Conservation (phyloP, 2,888 invertebrate species). For the Melanostoma mellinum region DNA sequence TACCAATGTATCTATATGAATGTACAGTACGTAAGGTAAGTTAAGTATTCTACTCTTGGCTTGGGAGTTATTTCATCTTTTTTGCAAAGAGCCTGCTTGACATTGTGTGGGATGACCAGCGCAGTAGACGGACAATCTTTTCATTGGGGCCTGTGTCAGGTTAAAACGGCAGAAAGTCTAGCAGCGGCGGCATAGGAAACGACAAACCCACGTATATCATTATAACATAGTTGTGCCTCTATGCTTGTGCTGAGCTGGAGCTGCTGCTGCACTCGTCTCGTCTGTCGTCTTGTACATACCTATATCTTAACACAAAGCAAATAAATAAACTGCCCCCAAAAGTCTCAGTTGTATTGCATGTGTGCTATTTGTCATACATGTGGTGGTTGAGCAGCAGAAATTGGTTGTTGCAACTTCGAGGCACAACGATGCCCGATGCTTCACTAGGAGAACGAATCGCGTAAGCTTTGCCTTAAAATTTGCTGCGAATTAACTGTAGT, state of each 20-base stretch:
- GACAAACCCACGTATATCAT: slow-evolving; percentile 63
- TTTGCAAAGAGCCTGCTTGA: slow-evolving; percentile 39
- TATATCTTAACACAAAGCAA: slow-evolving; percentile 37
- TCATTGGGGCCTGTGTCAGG: slow-evolving; percentile 54
- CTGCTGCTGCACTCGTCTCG: slow-evolving; percentile 30
- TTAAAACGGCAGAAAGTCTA: slow-evolving; percentile 71
- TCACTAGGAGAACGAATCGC: slow-evolving; percentile 53
- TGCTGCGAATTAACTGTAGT: slow-evolving; percentile 41
- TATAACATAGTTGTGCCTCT: slow-evolving; percentile 50
- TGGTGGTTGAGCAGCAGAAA: slow-evolving; percentile 37
- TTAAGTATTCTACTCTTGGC: slow-evolving; percentile 24
- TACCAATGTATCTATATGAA: not conserved
- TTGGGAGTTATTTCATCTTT: slow-evolving; percentile 60
- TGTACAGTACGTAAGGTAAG: not conserved
- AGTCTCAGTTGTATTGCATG: slow-evolving; percentile 38
- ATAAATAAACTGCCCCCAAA: slow-evolving; percentile 66
- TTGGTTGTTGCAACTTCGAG: slow-evolving; percentile 49
- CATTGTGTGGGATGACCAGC: slow-evolving; percentile 69
- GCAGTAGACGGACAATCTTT: slow-evolving; percentile 54
- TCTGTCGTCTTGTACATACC: slow-evolving; percentile 21
- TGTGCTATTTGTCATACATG: slow-evolving; percentile 40
- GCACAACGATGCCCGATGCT: slow-evolving; percentile 46
- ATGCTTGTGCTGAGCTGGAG: slow-evolving; percentile 7
- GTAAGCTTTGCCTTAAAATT: slow-evolving; percentile 49
- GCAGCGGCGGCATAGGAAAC: slow-evolving; percentile 60